Percentiles rank a stretch among this genome's conserved stretches.
These are phyloP conservation scores for Tanytarsus gracilentus DNA, from an alignment of 2,888 invertebrate species.

Conservation along the genomic window DNA sequence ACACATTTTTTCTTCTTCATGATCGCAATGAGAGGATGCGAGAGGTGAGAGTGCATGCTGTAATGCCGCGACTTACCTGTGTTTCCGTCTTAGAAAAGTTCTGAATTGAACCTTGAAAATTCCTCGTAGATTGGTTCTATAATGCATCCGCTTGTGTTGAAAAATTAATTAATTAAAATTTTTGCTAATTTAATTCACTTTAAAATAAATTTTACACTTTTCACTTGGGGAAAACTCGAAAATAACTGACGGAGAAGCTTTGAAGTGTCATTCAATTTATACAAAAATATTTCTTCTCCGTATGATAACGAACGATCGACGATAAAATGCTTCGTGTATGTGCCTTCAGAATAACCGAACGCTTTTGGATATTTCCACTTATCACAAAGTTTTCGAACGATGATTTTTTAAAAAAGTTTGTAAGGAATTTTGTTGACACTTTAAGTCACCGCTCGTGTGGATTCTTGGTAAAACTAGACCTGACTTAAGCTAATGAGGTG, in stretches of 20 bases:
- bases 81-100: constrained; percentile 2
- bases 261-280: not conserved
- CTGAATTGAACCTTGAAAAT: constrained; percentile 7
- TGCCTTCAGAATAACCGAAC: not conserved
- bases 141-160: constrained; percentile 1
- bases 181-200: not conserved
- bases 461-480: no score
- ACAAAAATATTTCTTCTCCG: not conserved
- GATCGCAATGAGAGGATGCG: no score
- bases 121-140: not conserved
- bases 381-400: no score
- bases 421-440: no score
- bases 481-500: no score
- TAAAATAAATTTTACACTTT: not conserved
- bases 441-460: no score
- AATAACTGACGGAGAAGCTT: not conserved
- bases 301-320: not conserved
- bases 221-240: not conserved
- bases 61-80: constrained; percentile 2
- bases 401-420: no score
- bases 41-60: no score
- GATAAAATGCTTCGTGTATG: not conserved
- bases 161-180: not conserved
- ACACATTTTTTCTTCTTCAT: no score
- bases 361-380: not conserved